Evolutionary conservation across 1,140 invertebrate species (phyloP).

Genomic region (Limonius californicus): DNA sequence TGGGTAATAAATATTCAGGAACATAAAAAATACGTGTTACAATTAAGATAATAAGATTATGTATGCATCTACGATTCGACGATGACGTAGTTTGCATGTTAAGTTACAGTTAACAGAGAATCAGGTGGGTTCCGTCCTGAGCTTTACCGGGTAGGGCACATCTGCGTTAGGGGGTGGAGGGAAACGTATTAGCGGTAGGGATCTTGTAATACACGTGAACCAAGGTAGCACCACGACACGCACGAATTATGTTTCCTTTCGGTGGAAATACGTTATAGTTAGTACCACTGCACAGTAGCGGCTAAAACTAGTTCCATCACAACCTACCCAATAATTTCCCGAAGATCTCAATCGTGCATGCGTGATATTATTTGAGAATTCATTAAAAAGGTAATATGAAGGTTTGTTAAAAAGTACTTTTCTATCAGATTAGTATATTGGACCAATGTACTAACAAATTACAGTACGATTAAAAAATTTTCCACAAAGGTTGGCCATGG

Average conservation of each 20-base stretch:
- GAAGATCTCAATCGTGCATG: too few relatives aligned
- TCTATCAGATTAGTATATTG: too few relatives aligned
- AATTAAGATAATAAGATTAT: slow-evolving; percentile 35
- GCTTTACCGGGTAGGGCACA: slow-evolving; percentile 32
- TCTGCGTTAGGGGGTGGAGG: slow-evolving; percentile 20
- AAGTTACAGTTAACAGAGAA: slow-evolving; percentile 36
- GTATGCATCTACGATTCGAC: slow-evolving; percentile 26
- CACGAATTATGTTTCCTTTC: slow-evolving; percentile 20
- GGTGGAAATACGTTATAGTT: background rate
- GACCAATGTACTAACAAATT: too few relatives aligned
- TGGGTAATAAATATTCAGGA: background rate
- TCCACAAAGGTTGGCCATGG: too few relatives aligned
- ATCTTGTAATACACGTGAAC: slow-evolving; percentile 29
- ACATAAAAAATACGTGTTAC: slow-evolving; percentile 2
- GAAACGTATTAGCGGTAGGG: slow-evolving; percentile 30
- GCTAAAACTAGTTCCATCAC: too few relatives aligned
- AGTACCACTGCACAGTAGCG: background rate
- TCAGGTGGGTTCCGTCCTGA: slow-evolving; percentile 40
- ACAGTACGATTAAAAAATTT: too few relatives aligned
- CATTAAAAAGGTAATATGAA: too few relatives aligned
- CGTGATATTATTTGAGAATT: too few relatives aligned
- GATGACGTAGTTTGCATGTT: slow-evolving; percentile 39
- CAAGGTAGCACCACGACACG: slow-evolving; percentile 22
- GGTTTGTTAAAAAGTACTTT: too few relatives aligned
- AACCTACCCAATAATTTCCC: too few relatives aligned